Percentiles rank a stretch among this genome's conserved stretches.
Evolutionary conservation across 1,140 invertebrate species (phyloP).

Genomic region (Hirudo medicinalis): DNA sequence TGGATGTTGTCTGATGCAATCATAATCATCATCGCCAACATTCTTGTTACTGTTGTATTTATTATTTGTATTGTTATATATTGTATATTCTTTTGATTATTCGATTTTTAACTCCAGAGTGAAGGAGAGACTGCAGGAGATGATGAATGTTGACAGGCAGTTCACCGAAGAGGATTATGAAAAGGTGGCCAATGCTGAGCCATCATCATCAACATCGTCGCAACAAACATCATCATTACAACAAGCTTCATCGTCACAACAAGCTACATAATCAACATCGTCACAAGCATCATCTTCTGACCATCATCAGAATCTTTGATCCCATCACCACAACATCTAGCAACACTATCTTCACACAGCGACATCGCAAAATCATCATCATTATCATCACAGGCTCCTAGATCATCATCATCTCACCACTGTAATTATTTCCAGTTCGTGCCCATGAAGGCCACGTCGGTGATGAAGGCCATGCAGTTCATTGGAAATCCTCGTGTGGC

Average conservation of each 20-base stretch:
- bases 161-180: slow-evolving; percentile 64
- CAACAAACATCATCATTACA: too few relatives aligned
- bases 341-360: too few relatives aligned
- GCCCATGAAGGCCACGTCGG: slow-evolving; percentile 47
- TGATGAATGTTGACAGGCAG: slow-evolving; percentile 70
- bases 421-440: slow-evolving; percentile 28
- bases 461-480: slow-evolving; percentile 68
- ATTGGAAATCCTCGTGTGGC: slow-evolving; percentile 90
- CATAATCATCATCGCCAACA: background rate
- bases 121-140: slow-evolving; percentile 78
- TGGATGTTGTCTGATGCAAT: background rate
- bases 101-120: slow-evolving; percentile 55
- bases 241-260: too few relatives aligned
- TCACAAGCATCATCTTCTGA: too few relatives aligned
- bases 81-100: too few relatives aligned
- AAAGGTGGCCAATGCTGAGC: slow-evolving; percentile 27
- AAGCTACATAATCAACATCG: too few relatives aligned
- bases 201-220: background rate
- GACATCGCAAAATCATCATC: too few relatives aligned
- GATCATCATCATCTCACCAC: too few relatives aligned
- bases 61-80: background rate
- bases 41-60: slow-evolving; percentile 11
- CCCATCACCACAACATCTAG: too few relatives aligned
- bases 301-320: too few relatives aligned
- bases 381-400: too few relatives aligned